These are phyloP conservation scores for Cygnus atratus DNA, from an alignment of 2,113 vertebrate species.

Conservation along the genomic window DNA sequence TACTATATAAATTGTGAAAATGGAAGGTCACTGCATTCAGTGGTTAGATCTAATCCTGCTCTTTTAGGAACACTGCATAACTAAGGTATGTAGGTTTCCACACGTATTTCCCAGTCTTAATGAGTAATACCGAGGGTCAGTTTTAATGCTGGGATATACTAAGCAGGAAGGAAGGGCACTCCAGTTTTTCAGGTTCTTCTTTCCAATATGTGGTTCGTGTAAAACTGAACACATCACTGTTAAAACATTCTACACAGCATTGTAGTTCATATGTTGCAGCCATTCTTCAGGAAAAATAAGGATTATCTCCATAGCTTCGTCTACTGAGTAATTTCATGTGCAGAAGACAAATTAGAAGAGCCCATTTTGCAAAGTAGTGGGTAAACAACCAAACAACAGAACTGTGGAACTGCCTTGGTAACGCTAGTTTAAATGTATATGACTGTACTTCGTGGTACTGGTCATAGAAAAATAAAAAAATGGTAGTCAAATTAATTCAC, in stretches of 20 bases:
- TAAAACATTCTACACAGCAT: not conserved
- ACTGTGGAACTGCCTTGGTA: not conserved
- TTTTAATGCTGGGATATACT: not conserved
- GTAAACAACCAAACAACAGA: not conserved
- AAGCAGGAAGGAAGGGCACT: not conserved
- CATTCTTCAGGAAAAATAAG: not conserved
- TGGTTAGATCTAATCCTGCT: not conserved
- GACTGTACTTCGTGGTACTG: not conserved
- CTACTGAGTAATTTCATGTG: not conserved
- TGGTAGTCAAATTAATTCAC: not conserved
- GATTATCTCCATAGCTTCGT: not conserved
- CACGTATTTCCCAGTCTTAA: not conserved
- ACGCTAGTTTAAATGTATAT: not conserved
- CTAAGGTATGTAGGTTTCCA: not conserved
- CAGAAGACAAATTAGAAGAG: not conserved
- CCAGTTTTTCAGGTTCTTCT: not conserved
- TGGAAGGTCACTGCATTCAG: not conserved
- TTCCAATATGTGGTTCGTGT: not conserved
- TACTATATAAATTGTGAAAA: not conserved
- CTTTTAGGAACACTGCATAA: not conserved
- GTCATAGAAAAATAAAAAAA: not conserved
- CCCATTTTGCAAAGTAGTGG: not conserved
- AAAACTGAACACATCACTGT: not conserved
- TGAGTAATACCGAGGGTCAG: not conserved
- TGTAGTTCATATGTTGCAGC: not conserved